Percentiles rank a stretch among this genome's conserved stretches.
Conservation (phyloP, 2,888 invertebrate species). For the Lypha dubia region DNA sequence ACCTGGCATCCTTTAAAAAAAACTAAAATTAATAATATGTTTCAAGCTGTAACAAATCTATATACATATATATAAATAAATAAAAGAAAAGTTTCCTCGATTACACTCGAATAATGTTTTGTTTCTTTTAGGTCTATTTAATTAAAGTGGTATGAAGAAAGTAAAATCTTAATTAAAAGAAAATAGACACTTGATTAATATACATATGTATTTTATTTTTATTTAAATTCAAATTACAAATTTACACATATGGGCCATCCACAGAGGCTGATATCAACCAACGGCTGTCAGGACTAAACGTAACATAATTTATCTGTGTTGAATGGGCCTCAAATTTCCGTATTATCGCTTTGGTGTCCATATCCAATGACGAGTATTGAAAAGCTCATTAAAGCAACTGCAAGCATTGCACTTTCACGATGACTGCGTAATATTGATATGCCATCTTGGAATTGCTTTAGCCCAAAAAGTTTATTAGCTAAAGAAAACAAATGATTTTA, state of each 20-base stretch:
- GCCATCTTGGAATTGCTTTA: conserved; percentile 86
- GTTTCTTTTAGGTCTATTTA: too few relatives aligned
- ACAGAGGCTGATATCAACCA: conserved; percentile 95
- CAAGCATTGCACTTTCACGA: conserved; percentile 90
- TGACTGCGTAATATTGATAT: conserved; percentile 89
- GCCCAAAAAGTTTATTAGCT: conserved; percentile 85
- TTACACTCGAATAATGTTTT: too few relatives aligned
- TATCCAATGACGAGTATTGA: conserved; percentile 90
- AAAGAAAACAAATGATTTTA: conserved; percentile 74
- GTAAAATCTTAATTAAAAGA: too few relatives aligned
- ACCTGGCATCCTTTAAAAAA: too few relatives aligned
- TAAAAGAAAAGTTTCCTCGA: too few relatives aligned
- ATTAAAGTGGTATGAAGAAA: too few relatives aligned
- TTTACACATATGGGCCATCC: conserved; percentile 94
- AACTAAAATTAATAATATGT: too few relatives aligned
- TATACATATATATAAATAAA: too few relatives aligned
- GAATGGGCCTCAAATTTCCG: conserved; percentile 92
- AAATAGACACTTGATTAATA: too few relatives aligned
- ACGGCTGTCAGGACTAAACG: conserved; percentile 92
- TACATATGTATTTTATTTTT: too few relatives aligned
- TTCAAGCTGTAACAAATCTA: too few relatives aligned
- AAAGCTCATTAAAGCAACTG: conserved; percentile 91
- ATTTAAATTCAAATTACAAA: too few relatives aligned
- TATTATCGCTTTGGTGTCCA: conserved; percentile 90
- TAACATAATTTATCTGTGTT: conserved; percentile 92